Conservation (phyloP, 1,140 invertebrate genomes). For the Wiebesia pumilae region DNA sequence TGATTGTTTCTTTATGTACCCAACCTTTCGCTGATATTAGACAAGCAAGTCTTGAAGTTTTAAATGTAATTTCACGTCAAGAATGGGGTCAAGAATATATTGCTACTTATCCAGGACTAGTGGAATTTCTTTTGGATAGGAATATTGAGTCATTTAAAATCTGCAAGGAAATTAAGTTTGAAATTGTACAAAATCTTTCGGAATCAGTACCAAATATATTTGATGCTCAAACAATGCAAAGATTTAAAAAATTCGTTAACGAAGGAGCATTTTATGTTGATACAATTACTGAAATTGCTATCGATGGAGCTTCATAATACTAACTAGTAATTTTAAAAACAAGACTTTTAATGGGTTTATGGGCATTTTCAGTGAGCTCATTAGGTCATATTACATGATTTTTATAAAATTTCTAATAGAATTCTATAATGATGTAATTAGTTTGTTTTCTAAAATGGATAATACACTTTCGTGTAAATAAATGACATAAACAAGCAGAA, state of each 20-base stretch:
- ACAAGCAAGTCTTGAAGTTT: constrained; percentile 74
- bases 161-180: constrained; percentile 84
- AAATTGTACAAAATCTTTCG: constrained; percentile 80
- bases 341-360: constrained; percentile 8
- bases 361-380: background rate
- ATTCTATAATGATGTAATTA: background rate
- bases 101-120: constrained; percentile 78
- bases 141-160: constrained; percentile 81
- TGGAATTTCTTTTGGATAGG: constrained; percentile 86
- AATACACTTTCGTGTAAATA: background rate
- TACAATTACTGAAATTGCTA: constrained; percentile 80
- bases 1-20: constrained; percentile 76
- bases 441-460: background rate
- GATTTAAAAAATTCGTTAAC: constrained; percentile 80
- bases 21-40: constrained; percentile 81
- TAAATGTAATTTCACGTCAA: constrained; percentile 75
- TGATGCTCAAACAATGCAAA: constrained; percentile 77
- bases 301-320: constrained; percentile 77
- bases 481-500: background rate
- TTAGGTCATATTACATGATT: constrained; percentile 29
- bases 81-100: constrained; percentile 81
- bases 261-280: constrained; percentile 85
- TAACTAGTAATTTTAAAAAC: constrained; percentile 38
- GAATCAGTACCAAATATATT: constrained; percentile 79
- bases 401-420: constrained; percentile 41